Evolutionary conservation across 2,797 vertebrate species (phyloP), one percentile per base, ranked within the genome.

Genomic region (Sebastes oblongus): DNA sequence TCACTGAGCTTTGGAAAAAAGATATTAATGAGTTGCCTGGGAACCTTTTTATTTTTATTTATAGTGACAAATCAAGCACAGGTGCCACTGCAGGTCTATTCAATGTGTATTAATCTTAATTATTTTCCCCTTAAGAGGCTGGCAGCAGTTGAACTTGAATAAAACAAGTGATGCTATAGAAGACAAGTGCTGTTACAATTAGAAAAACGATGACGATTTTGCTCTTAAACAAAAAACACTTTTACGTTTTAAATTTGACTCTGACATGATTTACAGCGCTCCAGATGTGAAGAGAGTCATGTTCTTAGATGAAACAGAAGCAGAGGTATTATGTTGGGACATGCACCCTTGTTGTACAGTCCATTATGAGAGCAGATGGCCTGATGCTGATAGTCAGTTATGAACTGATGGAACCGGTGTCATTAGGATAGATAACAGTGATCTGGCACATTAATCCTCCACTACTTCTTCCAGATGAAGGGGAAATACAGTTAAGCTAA

Each of bases 321-420:
- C 78, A 39, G 75, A 77, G 85, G 61, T 84, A 78, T 88, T 86
- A 86, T 29, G 25, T 56, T 20, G 58, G 73, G 67, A 77, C 82
- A 82, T 69, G 69, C n/a, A 50, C 52, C 16, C 65, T 72, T 71
- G 81, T 81, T 85, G 77, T 84, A 72, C 68, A 60, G 78, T 27
- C 74, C 56, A 89, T 85, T 77, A 77, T 60, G 65, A 83, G 61
- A 70, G 85, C 89, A 92, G 92, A 91, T 91, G 89, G 89, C 54
- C 68, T 62, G 56, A 88, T 54, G 74, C 32, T 62, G 79, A 81
- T 75, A 70, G 87, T 83, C 86, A 58, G 74, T 89, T 85, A 85
- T 66, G 70, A 84, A 87, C 76, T 84, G 62, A 50, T 78, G 78
- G 85, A 77, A 74, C 75, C 20, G 30, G 20, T 55, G 72, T 90